Evolutionary conservation across 2,888 invertebrate genomes (phyloP), one percentile per base, ranked within the genome.

Genomic region (Xestoiulus laeticollis): DNA sequence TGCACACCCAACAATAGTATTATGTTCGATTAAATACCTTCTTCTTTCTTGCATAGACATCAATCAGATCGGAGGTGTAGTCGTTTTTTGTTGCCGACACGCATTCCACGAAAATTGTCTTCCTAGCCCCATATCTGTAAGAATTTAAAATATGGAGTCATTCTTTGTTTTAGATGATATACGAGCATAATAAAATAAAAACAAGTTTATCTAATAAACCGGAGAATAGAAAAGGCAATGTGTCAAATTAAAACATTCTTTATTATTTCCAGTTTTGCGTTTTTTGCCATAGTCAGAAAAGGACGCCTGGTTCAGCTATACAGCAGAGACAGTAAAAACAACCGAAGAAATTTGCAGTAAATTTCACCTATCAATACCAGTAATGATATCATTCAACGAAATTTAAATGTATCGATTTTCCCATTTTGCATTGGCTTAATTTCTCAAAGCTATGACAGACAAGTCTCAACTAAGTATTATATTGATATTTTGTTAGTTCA

Each of bases 1-100:
- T 22, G 22, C 43, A 19, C 4, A 26, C 85, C 1, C 19, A 5
- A 5, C 19, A 5, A 22, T 48, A 22, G 59, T 68, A 48, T n/a
- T 43, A 14, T 86, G 32, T 87, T 86, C 85, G 87, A 87, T 19
- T 30, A 44, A 38, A 19, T 32, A 48, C 44, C 85, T 43, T 85
- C 16, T 43, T 68, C 12, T 14, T 59, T 89, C 85, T 88, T 85
- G 92, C 92, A 33, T 91, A 94, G 96, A 96, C 92, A 92, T 94
- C 43, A 93, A 94, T 0, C 94, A 94, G 88, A 94, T 95, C 43
- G 95, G 94, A 89, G 95, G 96, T 91, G 92, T 97, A 88, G 93
- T 96, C 90, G 94, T 96, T 88, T 98, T 97, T 91, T 96, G 96
- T 91, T 98, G 98, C 91, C 95, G 95, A 89, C 98, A 98, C 92